Evolutionary conservation across 1,140 invertebrate species (phyloP).

Genomic region (Drosophila tsacasi): DNA sequence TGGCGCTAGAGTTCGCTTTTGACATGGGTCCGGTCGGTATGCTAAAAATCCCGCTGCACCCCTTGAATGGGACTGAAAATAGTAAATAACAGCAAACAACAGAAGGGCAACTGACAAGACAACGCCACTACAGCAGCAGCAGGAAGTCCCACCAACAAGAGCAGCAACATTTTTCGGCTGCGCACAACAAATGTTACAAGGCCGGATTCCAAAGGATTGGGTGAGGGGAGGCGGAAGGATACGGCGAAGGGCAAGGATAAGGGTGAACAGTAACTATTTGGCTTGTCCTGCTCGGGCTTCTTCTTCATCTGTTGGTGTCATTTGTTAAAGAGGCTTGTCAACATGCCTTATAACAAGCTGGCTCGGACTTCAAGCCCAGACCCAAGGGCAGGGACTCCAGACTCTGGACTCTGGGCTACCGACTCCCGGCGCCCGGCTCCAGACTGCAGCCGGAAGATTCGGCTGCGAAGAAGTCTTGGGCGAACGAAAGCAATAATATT

Average conservation of each 20-base stretch:
- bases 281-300: constrained; percentile 46
- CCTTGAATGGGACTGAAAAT: constrained; percentile 64
- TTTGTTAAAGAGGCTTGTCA: constrained; percentile 84
- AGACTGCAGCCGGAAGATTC: constrained; percentile 14
- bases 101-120: constrained; percentile 53
- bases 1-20: constrained; percentile 19
- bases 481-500: constrained; percentile 78
- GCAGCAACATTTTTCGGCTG: constrained; percentile 73
- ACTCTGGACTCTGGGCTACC: background rate
- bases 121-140: constrained; percentile 5
- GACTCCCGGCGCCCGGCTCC: background rate
- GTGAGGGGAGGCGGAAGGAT: background rate
- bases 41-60: constrained; percentile 22
- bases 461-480: constrained; percentile 41
- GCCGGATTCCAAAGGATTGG: constrained; percentile 37
- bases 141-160: constrained; percentile 46
- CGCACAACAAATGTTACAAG: constrained; percentile 76
- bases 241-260: constrained; percentile 8
- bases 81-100: constrained; percentile 75
- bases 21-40: constrained; percentile 45
- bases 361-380: constrained; percentile 62
- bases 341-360: constrained; percentile 82
- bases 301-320: constrained; percentile 77
- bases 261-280: constrained; percentile 64
- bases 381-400: constrained; percentile 9